Evolutionary conservation across 2,888 invertebrate genomes (phyloP).

Genomic region (Syritta pipiens): DNA sequence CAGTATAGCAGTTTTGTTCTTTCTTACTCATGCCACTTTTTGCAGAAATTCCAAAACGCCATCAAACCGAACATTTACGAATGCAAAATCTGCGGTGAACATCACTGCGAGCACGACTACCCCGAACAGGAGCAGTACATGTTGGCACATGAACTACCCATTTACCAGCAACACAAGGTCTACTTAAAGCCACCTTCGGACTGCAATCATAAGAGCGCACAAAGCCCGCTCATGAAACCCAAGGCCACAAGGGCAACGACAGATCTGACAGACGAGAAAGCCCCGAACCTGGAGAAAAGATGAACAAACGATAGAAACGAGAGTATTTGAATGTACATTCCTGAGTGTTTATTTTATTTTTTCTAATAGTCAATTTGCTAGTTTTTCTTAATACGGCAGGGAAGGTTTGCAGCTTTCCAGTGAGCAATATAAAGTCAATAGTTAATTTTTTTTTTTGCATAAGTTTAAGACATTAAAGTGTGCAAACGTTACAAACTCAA

Average conservation of each 20-base stretch:
- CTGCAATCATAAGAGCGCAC: conserved; percentile 12
- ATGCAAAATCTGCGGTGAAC: conserved; percentile 86
- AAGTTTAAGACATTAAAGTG: background rate
- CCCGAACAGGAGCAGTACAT: conserved; percentile 80
- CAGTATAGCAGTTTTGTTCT: background rate
- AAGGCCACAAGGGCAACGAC: background rate
- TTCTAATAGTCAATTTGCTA: conserved; percentile 42
- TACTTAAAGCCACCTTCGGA: conserved; percentile 35
- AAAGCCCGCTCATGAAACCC: conserved; percentile 37
- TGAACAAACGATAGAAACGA: too few relatives aligned
- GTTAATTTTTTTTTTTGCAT: conserved; percentile 4
- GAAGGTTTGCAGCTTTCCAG: too few relatives aligned
- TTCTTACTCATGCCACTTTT: background rate
- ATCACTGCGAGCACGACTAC: conserved; percentile 86
- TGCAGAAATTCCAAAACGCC: conserved; percentile 87
- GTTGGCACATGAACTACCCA: conserved; percentile 77
- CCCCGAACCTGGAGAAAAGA: conserved; percentile 2
- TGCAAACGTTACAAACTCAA: conserved; percentile 11
- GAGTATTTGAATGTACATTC: conserved; percentile 33
- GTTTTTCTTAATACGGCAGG: too few relatives aligned
- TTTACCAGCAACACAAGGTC: conserved; percentile 40
- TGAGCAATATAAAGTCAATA: too few relatives aligned
- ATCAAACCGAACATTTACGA: conserved; percentile 88
- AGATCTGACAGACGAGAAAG: background rate
- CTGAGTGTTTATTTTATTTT: conserved; percentile 14